Evolutionary conservation across 2,888 invertebrate genomes (phyloP).

Genomic region (Troglohyphantes excavatus): DNA sequence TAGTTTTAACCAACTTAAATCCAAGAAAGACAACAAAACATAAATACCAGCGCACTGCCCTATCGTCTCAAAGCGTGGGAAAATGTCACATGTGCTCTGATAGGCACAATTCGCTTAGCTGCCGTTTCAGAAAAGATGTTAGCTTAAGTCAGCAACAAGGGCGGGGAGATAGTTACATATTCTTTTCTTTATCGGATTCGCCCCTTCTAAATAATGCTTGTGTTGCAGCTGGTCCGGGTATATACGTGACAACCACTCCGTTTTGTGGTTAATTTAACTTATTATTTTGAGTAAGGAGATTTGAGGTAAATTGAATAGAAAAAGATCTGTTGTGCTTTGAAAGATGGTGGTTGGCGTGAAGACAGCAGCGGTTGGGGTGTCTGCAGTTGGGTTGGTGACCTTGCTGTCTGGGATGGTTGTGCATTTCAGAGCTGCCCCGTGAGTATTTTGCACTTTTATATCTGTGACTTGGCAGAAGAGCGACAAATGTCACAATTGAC

Average conservation of each 20-base stretch:
- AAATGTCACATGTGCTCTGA: not conserved
- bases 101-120: constrained; percentile 41
- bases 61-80: not conserved
- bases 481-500: no score
- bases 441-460: not conserved
- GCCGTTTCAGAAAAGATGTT: constrained; percentile 27
- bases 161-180: not conserved
- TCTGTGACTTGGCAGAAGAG: no score
- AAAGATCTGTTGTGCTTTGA: not conserved
- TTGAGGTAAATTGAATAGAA: not conserved
- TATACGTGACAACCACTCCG: constrained; percentile 10
- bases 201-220: constrained; percentile 37
- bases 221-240: not conserved
- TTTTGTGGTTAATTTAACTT: not conserved
- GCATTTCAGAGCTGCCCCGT: constrained; percentile 37
- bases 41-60: no score
- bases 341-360: constrained; percentile 43
- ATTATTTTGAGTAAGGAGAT: not conserved
- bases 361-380: constrained; percentile 26
- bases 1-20: no score
- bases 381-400: constrained; percentile 35
- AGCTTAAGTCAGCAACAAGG: not conserved
- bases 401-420: constrained; percentile 37
- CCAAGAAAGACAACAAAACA: no score
- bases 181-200: constrained; percentile 25